Conservation (phyloP, 2,888 invertebrate genomes). For the Cartodere bifasciata region DNA sequence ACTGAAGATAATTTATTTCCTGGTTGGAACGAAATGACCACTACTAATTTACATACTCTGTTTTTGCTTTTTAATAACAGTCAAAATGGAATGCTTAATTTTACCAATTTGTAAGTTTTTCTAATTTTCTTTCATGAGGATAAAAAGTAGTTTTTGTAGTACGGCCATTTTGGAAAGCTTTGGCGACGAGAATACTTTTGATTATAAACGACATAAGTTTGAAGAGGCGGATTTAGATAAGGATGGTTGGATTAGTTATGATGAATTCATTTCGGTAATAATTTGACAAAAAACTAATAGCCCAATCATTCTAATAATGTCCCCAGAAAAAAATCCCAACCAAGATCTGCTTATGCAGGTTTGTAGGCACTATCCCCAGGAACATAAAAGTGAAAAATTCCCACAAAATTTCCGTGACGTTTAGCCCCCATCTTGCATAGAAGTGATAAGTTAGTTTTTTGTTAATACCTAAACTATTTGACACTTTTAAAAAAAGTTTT, state of each 20-base stretch:
- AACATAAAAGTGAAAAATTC: too few species aligned
- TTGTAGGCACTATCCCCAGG: too few species aligned
- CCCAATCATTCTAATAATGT: too few species aligned
- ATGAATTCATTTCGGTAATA: conserved; percentile 42
- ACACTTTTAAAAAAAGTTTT: too few species aligned
- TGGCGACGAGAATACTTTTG: conserved; percentile 40
- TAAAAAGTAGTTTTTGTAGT: conserved; percentile 14
- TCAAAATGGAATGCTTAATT: conserved; percentile 44
- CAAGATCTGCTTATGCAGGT: too few species aligned
- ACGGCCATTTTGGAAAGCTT: conserved; percentile 41
- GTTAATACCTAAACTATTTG: too few species aligned
- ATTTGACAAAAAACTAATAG: too few species aligned
- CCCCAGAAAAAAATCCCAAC: too few species aligned
- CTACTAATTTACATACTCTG: conserved; percentile 44
- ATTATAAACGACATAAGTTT: conserved; percentile 39
- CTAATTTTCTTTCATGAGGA: conserved; percentile 1
- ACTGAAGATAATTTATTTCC: conserved; percentile 38
- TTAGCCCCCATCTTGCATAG: too few species aligned
- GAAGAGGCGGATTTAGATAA: conserved; percentile 38
- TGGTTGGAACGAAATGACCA: conserved; percentile 46
- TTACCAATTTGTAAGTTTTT: conserved; percentile 37
- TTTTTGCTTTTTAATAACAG: conserved; percentile 45
- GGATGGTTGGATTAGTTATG: conserved; percentile 46
- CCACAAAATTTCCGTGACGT: too few species aligned
- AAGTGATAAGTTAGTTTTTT: too few species aligned